Evolutionary conservation across 2,113 vertebrate species (phyloP).

Genomic region (Eolophus roseicapilla): DNA sequence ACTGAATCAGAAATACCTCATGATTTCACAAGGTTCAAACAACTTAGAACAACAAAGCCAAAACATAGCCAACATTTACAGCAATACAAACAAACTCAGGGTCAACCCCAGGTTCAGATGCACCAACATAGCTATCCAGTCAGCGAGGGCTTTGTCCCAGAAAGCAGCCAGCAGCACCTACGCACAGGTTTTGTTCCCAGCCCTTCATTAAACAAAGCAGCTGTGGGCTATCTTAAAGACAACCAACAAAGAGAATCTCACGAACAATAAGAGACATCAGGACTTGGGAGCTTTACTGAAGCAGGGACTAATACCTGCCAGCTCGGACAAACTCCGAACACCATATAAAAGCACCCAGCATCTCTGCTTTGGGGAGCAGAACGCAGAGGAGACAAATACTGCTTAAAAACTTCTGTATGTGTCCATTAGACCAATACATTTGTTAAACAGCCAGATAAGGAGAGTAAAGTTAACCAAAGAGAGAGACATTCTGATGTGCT

Average conservation of each 20-base stretch:
- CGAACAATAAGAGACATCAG: fast-evolving
- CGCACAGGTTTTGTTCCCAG: background rate
- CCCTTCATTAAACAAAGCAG: background rate
- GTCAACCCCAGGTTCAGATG: background rate
- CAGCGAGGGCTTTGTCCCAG: fast-evolving
- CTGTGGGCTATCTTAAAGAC: fast-evolving
- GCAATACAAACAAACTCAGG: fast-evolving
- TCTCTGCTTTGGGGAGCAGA: background rate
- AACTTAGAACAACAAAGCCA: background rate
- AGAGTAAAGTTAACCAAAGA: background rate
- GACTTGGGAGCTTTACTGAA: background rate
- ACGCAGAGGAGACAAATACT: background rate
- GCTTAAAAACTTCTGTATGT: background rate
- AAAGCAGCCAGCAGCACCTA: background rate
- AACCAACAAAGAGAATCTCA: background rate
- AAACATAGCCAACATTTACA: background rate
- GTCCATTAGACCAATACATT: background rate
- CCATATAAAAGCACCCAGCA: background rate
- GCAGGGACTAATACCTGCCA: background rate
- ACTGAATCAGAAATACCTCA: background rate
- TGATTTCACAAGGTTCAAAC: background rate
- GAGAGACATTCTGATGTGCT: background rate
- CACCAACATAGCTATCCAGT: fast-evolving
- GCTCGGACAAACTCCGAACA: background rate
- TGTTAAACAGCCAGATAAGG: background rate